Evolutionary conservation across 2,113 vertebrate genomes (phyloP), one percentile per base, ranked within the genome.

Genomic region (Hystrix cristata): DNA sequence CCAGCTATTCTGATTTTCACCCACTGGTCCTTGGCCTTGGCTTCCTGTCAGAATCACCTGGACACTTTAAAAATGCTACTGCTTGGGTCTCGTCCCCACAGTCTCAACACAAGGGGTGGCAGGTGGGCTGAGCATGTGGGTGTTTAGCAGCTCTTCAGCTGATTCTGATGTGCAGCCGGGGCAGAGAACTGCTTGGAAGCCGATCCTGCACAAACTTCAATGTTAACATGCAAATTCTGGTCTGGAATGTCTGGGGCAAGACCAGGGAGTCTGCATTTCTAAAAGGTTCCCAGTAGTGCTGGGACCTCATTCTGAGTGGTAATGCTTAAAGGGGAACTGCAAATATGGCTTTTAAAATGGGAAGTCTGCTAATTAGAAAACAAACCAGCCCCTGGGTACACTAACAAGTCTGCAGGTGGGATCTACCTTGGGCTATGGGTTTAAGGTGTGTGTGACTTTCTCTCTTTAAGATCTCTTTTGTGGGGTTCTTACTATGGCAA

Each of bases 211-310:
- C 38, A 5, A 12, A 51, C 38, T 18, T 78, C 2, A 65, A 43
- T 29, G n/a, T 31, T 57, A 16, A 78, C n/a, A 31, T 51, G 71
- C 3, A 9, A 51, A 74, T 92, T 84, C 19, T 38, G 62, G 9
- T 59, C 43, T 1, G 7, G 38, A 38, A 3, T 2, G 0, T 31
- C 43, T 18, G 2, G 2, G n/a, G 7, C 43, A 57, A 59, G 48
- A 16, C 55, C 43, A 16, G 13, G 15, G 62, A 80, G 3, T 13
- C 34, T 57, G 53, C 38, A 18, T 84, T 82, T 74, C 78, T 81
- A 29, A 21, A 7, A 72, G 7, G 87, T 5, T 83, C n/a, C 12
- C 5, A 1, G 14, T 7, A 14, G 5, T 19, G 29, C 69, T 1
- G 0, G 57, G 57, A 19, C 11, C 82, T 80, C 65, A 19, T 16